phyloP scores from a whole-genome alignment of 2,797 vertebrate genomes.

The Liasis olivaceus region DNA sequence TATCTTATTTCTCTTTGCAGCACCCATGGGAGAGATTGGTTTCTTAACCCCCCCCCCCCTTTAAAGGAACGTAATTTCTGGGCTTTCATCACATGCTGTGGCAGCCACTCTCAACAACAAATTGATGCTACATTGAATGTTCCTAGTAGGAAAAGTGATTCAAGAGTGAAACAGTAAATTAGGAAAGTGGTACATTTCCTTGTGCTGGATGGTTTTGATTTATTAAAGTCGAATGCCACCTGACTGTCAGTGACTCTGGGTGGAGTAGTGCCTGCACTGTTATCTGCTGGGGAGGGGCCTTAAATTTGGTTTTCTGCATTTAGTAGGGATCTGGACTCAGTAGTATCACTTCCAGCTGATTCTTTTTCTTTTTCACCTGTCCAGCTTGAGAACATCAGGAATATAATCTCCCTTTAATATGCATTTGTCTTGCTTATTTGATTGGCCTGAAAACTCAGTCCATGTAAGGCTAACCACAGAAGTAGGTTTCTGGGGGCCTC shows the following conservation, averaged over 20 bases:
- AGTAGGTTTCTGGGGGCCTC: too few relatives aligned
- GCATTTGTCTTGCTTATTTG: too few relatives aligned
- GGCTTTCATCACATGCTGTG: neutral
- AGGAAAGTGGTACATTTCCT: neutral
- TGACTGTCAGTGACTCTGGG: neutral
- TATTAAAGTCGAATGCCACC: neutral
- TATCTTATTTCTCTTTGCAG: neutral
- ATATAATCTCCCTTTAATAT: too few relatives aligned
- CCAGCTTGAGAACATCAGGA: neutral
- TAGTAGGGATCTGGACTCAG: neutral
- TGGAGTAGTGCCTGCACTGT: neutral
- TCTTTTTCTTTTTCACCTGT: neutral
- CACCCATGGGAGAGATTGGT: neutral
- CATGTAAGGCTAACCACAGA: too few relatives aligned
- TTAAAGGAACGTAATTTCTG: neutral
- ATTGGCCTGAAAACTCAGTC: too few relatives aligned
- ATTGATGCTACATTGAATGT: neutral
- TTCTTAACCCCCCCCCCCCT: neutral
- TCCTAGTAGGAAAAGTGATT: neutral
- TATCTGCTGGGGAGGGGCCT: neutral
- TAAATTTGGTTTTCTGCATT: neutral
- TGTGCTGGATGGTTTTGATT: neutral
- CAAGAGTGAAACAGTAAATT: neutral
- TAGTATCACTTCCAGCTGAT: neutral
- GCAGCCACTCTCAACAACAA: neutral